These are phyloP conservation scores for Sebastes baramenuke DNA, from an alignment of 2,797 vertebrate genomes.

Conservation along the genomic window DNA sequence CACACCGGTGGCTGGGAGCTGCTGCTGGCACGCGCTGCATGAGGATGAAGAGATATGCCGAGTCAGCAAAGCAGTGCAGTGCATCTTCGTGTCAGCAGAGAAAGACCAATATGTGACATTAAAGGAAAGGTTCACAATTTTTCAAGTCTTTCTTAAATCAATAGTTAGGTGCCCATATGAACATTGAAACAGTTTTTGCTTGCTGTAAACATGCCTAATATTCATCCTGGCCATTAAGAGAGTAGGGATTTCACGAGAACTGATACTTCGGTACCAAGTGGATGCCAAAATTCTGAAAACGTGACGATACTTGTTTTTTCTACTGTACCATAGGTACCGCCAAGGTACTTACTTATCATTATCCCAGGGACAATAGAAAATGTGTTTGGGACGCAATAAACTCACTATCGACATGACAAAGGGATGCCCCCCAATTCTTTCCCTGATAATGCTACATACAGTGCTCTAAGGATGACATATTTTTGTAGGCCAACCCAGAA, in stretches of 20 bases:
- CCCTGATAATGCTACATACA: too few relatives aligned
- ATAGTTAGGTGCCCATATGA: too few relatives aligned
- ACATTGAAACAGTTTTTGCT: neutral
- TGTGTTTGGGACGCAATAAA: too few relatives aligned
- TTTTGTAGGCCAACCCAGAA: too few relatives aligned
- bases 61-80: neutral
- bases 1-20: conserved; percentile 94
- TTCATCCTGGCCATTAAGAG: neutral
- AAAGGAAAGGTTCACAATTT: neutral
- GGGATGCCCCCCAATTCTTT: too few relatives aligned
- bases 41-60: neutral
- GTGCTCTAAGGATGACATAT: too few relatives aligned
- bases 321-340: too few relatives aligned
- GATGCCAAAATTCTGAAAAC: neutral
- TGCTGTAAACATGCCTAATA: neutral
- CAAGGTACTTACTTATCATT: fast-evolving
- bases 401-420: too few relatives aligned
- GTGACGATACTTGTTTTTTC: fast-evolving
- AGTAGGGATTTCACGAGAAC: neutral
- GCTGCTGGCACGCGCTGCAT: conserved; percentile 91
- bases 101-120: neutral
- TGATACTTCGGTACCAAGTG: fast-evolving
- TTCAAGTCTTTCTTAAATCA: neutral
- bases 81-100: neutral
- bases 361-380: too few relatives aligned